These are phyloP conservation scores for Bombus pyrosoma DNA, from an alignment of 1,140 invertebrate species.

Conservation along the genomic window DNA sequence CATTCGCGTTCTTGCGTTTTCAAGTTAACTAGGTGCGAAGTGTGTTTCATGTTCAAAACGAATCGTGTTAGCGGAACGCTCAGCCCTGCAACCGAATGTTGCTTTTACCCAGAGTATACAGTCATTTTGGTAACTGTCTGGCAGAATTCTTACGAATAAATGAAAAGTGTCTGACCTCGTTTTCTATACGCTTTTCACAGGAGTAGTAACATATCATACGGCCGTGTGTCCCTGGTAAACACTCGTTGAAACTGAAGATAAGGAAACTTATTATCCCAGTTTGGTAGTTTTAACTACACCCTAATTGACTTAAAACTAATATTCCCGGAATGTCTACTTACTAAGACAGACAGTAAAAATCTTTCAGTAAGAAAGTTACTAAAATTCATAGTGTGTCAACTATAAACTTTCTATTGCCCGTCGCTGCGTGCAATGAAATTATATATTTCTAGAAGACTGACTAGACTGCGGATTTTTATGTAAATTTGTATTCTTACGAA, in stretches of 20 bases:
- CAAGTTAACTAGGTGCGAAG: background rate
- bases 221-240: background rate
- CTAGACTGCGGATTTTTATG: too few species aligned
- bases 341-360: too few species aligned
- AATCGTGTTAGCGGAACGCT: constrained; percentile 50
- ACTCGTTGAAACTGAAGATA: background rate
- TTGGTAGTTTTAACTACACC: background rate
- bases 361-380: too few species aligned
- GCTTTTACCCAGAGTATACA: constrained; percentile 46
- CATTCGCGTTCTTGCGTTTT: too few species aligned
- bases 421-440: too few species aligned
- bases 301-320: too few species aligned
- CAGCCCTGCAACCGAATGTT: background rate
- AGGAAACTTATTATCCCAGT: background rate
- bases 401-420: too few species aligned
- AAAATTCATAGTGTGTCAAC: too few species aligned
- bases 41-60: background rate
- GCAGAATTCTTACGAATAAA: background rate
- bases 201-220: background rate
- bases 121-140: background rate
- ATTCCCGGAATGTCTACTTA: too few species aligned
- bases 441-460: too few species aligned
- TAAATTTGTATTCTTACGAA: too few species aligned
- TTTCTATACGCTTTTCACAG: background rate
- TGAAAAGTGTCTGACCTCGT: constrained; percentile 11